phyloP scores from a whole-genome alignment of 1,140 invertebrate species.

The Ceratosolen fusciceps region DNA sequence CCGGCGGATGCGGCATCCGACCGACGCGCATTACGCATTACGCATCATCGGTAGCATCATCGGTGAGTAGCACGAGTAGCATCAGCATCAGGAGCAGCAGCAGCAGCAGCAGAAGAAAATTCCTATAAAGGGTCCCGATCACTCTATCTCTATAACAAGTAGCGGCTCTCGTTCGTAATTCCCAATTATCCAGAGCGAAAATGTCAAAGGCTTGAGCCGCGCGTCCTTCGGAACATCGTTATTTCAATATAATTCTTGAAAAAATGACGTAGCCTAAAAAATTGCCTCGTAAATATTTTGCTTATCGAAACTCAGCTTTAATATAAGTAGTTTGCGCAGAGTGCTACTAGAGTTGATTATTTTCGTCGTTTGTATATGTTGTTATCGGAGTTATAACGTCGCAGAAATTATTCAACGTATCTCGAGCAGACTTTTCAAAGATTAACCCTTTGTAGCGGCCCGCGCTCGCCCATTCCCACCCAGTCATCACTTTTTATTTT shows the following conservation, averaged over 20 bases:
- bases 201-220: too few species aligned
- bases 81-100: too few species aligned
- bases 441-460: not conserved
- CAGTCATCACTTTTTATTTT: not conserved
- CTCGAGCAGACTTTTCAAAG: constrained; percentile 20
- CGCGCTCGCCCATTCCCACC: not conserved
- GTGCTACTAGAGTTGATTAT: constrained; percentile 21
- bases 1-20: not conserved
- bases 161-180: not conserved
- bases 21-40: too few species aligned
- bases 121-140: constrained; percentile 53
- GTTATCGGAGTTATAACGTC: not conserved
- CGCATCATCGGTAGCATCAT: too few species aligned
- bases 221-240: not conserved
- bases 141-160: constrained; percentile 41
- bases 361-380: not conserved
- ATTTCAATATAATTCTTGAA: not conserved
- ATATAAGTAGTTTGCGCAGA: constrained; percentile 24
- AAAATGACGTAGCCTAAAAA: constrained; percentile 32
- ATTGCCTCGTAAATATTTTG: constrained; percentile 2
- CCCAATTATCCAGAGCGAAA: not conserved
- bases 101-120: too few species aligned
- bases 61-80: too few species aligned
- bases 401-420: constrained; percentile 2
- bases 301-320: constrained; percentile 21